Evolutionary conservation across 2,113 vertebrate species (phyloP), one percentile per base, ranked within the genome.

Genomic region (Hirundichthys speculiger): DNA sequence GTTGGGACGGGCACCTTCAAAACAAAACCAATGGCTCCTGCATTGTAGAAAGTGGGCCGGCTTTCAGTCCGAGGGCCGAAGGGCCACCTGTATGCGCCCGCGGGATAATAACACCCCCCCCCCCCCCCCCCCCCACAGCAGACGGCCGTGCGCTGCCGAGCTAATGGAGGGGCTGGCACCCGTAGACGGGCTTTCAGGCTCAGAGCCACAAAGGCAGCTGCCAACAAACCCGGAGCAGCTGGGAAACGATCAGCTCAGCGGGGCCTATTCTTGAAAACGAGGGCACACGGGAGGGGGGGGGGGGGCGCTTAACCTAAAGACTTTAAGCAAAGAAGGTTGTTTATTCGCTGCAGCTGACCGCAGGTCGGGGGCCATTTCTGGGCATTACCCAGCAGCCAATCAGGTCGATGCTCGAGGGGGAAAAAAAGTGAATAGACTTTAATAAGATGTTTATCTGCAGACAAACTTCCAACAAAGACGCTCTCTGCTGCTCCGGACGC

Each of bases 201-300:
- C 15, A 15, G 67, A 43, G 65, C 71, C 78, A 88, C 79, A 85
- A 84, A 85, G 73, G 72, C 62, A 40, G 46, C 69, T 42, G 70
- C 59, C 78, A 58, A 51, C 68, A 68, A 71, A 73, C 67, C 75
- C 12, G 27, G 39, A 87, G 80, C 87, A 86, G 85, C 80, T 85
- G 85, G 77, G 74, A 63, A 72, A 42, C 54, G 79, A 82, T 89
- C 72, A 65, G 76, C 80, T 86, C 73, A 65, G 56, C 53, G 0
- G 27, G 73, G 64, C 69, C 85, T 88, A 77, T 88, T 85, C 88
- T 89, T 79, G 81, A 85, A 89, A 89, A 75, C 0, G 2, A 80
- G 84, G 77, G 25, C 75, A 75, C 41, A 61, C 0, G 10, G 41
- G 51, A 42, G 39, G 60, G 42, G 48, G 52, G 2, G 40, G 40